Base-by-base conservation (phyloP, 1,140 invertebrate genomes). In the Calephelis nemesis region DNA sequence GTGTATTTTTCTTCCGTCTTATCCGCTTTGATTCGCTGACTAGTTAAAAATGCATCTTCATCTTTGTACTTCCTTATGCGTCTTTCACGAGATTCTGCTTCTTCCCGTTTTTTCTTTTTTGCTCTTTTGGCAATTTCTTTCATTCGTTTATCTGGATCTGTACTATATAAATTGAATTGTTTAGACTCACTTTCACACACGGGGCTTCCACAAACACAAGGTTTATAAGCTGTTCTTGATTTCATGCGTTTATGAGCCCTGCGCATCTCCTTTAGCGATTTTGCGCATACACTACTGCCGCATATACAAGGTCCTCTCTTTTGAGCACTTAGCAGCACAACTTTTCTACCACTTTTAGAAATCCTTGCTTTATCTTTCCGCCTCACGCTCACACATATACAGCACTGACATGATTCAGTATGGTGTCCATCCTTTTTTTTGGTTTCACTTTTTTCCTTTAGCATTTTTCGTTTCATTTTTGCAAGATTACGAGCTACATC, bases 181-280 rank as follows among this genome's bases (percentile, higher is more conserved):
- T 42, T 69, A 62, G 71, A 68, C 69, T 78, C 74, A 9, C 48
- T 52, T 47, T 60, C 45, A 58, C 76, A 76, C 49, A 77, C 67
- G 19, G 52, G 58, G 67, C 58, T 74, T 54, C 70, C 71, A 50
- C 71, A 79, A 13, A 67, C 45, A 63, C 75, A 75, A 40, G 30
- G 58, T 60, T 60, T 11, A n/a, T 60, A 15, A 60, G 9, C 0
- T 10, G 7, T 11, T 60, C 11, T 60, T 40, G 54, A 11, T 60
- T 39, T 60, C 5, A 12, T 40, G 1, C 4, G 30, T 40, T 60
- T n/a, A n/a, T 11, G 39, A 40, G 15, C 9, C 7, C 1, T 60
- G 5, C 11, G 5, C 54, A 60, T 60, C 7, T 60, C 54, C 1
- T 4, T 60, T n/a, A 39, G 11, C 39, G 54, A 11, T 60, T 60